phyloP scores from a whole-genome alignment of 2,797 vertebrate species.

The Aplochiton taeniatus region DNA sequence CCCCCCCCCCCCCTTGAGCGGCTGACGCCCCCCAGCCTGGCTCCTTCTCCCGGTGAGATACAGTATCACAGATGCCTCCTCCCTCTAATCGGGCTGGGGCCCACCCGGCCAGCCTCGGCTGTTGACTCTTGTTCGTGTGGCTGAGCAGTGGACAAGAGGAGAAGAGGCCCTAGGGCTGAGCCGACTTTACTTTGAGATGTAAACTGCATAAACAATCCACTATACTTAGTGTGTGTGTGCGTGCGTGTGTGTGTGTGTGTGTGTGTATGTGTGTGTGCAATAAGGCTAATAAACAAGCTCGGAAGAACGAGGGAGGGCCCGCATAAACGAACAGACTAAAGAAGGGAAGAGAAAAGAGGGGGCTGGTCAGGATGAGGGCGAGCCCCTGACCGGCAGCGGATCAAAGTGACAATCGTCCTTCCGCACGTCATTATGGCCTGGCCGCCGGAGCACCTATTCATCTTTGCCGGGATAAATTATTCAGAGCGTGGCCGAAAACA shows the following conservation, averaged over 20 bases:
- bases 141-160: too few species aligned
- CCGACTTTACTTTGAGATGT: too few species aligned
- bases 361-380: constrained; percentile 24
- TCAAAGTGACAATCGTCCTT: constrained; percentile 43
- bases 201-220: background rate
- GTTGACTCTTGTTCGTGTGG: background rate
- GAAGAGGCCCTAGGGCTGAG: too few species aligned
- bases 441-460: constrained; percentile 47
- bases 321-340: background rate
- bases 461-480: constrained; percentile 59
- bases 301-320: background rate
- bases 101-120: background rate
- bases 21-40: background rate
- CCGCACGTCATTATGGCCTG: constrained; percentile 57
- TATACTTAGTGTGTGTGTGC: background rate
- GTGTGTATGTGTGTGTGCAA: background rate
- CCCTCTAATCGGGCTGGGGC: background rate
- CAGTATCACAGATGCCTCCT: background rate
- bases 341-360: constrained; percentile 31
- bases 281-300: background rate
- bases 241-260: constrained; percentile 1
- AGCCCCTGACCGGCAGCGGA: constrained; percentile 44
- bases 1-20: background rate
- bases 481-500: constrained; percentile 60
- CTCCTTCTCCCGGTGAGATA: background rate